Base-by-base conservation (phyloP, 2,797 vertebrate species). In the Otolemur crassicaudatus region DNA sequence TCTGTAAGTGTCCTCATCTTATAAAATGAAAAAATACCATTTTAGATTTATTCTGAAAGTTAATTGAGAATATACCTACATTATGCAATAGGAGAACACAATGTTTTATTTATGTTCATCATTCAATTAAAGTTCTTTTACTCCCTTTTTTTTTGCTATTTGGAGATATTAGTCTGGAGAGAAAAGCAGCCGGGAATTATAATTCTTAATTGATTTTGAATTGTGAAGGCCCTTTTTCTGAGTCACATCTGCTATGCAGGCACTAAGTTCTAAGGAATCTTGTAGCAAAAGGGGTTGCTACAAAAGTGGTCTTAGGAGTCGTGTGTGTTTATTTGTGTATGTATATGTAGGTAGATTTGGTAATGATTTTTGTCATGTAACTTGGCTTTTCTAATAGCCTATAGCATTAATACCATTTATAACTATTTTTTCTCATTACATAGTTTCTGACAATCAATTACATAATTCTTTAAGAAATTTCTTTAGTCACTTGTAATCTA, bases 21-120 rank as follows among this genome's bases (percentile, higher is more conserved):
- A 75, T 34, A 86, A 86, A 82, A 82, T 86, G 27, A 90, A 88
- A 79, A 77, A 63, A 43, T 53, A 63, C 9, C 7, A 87, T 94
- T 85, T 75, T 40, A 61, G 17, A 58, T 34, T 90, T 93, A 31
- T 84, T 95, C 90, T 60, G 23, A 91, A 76, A 37, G 69, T 87
- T 60, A 91, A 49, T 90, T 86, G 76, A 60, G 69, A 92, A 40
- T 92, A 46, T 92, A 84, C 31, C 56, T 76, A 16, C n/a, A 60
- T 90, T 94, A 94, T 92, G 73, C 31, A 77, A 31, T 3, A 89
- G n/a, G 29, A 95, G 76, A 89, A 40, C n/a, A 90, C 11, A 72
- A 20, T 77, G 17, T 53, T n/a, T 92, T 90, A 14, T 61, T 88
- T 80, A 69, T 70, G 8, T 81, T 89, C 11, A 86, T 91, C 14